phyloP scores from a whole-genome alignment of 2,888 invertebrate species.

The Desoria tigrina region DNA sequence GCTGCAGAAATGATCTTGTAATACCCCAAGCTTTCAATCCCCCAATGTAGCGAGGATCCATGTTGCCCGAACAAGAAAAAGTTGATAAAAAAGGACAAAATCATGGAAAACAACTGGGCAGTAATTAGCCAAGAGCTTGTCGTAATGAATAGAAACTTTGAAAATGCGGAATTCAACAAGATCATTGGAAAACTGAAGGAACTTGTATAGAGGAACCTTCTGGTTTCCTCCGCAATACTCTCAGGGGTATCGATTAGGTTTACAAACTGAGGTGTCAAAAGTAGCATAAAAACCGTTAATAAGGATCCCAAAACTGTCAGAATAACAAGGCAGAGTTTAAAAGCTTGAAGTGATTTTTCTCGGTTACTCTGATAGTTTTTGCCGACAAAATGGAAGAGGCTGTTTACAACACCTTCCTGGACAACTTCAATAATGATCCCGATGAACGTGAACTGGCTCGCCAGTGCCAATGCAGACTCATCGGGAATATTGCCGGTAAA shows the following conservation, averaged over 20 bases:
- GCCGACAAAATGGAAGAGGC: slow-evolving; percentile 42
- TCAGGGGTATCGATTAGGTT: slow-evolving; percentile 41
- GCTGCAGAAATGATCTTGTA: slow-evolving; percentile 36
- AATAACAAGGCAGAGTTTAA: slow-evolving; percentile 38
- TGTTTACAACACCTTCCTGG: slow-evolving; percentile 46
- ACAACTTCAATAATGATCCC: slow-evolving; percentile 39
- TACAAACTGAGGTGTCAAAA: slow-evolving; percentile 36
- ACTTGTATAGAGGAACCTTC: slow-evolving; percentile 36
- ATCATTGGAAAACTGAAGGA: slow-evolving; percentile 42
- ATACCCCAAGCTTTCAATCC: slow-evolving; percentile 39
- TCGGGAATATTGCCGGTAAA: slow-evolving; percentile 45
- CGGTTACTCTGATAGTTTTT: slow-evolving; percentile 36
- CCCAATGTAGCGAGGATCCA: slow-evolving; percentile 33
- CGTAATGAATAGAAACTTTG: slow-evolving; percentile 38
- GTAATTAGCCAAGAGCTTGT: slow-evolving; percentile 32
- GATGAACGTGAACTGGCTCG: slow-evolving; percentile 41
- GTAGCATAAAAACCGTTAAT: slow-evolving; percentile 25
- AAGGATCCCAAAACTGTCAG: slow-evolving; percentile 26
- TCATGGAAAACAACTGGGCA: slow-evolving; percentile 32
- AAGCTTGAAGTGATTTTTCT: slow-evolving; percentile 26
- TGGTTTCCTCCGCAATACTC: slow-evolving; percentile 35
- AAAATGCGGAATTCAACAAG: slow-evolving; percentile 32
- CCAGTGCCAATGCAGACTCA: slow-evolving; percentile 38
- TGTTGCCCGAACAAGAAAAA: slow-evolving; percentile 43
- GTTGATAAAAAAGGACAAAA: slow-evolving; percentile 32